Evolutionary conservation across 2,797 vertebrate genomes (phyloP), one percentile per base, ranked within the genome.

Genomic region (Tragopan temminckii): DNA sequence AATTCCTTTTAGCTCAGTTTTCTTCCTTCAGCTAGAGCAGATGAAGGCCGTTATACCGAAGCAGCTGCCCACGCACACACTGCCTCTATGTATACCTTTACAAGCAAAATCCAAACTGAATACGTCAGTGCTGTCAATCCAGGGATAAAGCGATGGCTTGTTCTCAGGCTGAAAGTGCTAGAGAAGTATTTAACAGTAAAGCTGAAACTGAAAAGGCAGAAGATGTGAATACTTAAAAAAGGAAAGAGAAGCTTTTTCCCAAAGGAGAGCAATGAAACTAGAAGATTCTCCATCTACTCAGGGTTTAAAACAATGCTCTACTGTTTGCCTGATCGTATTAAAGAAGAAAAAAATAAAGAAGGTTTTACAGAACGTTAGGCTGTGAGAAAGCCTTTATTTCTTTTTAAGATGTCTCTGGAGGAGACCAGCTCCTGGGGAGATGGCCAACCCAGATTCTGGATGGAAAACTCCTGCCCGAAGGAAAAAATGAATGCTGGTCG

Each of bases 381-480:
- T 83, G 19, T 78, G 35, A 46, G 61, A 48, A 94, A 68, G 80
- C 23, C 25, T 80, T 63, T 21, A 29, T 7, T 11, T 13, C 10
- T n/a, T 24, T 59, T 13, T 33, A 19, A 24, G 9, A n/a, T 5
- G 31, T 66, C 92, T 88, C 89, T 57, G 20, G 89, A 89, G 90
- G 79, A 87, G 52, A 92, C 88, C 66, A 93, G 63, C 75, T 92
- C 62, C 75, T 59, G 90, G 88, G 81, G 90, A 93, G 92, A 92
- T 88, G 62, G 96, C 94, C 94, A 96, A 40, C 50, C 38, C 58
- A 92, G 90, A 96, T 94, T 81, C 79, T 76, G 76, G 90, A 76
- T 78, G 76, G 81, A 90, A 95, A 96, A 89, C 59, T 83, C 69
- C 46, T 45, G 55, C 89, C 46, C 63, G 66, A 87, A 88, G 69